phyloP scores from a whole-genome alignment of 1,140 invertebrate species.

The Drosophila oshimai region DNA sequence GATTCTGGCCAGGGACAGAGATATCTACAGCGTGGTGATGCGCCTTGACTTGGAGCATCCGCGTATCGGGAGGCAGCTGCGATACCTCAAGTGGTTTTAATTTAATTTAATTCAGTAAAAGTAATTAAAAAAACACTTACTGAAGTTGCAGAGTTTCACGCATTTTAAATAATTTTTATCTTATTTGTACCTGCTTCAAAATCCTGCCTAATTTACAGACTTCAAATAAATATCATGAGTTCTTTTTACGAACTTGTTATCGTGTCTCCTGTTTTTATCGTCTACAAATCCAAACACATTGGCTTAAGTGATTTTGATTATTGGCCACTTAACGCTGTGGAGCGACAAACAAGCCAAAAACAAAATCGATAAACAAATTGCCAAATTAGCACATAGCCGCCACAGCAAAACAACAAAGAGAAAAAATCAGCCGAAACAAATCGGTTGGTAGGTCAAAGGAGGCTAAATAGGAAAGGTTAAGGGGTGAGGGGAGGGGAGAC shows the following conservation, averaged over 20 bases:
- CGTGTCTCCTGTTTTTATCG: not conserved
- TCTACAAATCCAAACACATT: conserved; percentile 45
- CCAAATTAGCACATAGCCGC: conserved; percentile 69
- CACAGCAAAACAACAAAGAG: conserved; percentile 23
- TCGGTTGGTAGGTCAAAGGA: conserved; percentile 28
- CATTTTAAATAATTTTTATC: too few relatives aligned
- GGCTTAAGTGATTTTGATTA: conserved; percentile 77
- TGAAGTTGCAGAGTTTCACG: too few relatives aligned
- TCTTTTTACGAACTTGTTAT: not conserved
- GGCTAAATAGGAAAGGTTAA: not conserved
- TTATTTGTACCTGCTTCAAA: too few relatives aligned
- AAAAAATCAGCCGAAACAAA: conserved; percentile 21
- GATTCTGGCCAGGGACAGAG: too few relatives aligned
- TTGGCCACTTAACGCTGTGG: conserved; percentile 68
- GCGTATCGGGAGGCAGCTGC: too few relatives aligned
- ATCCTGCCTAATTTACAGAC: not conserved
- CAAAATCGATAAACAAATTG: conserved; percentile 80
- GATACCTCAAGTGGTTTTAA: not conserved
- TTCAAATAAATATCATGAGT: not conserved
- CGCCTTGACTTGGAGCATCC: not conserved
- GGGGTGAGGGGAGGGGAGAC: not conserved
- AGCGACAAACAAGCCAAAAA: conserved; percentile 42
- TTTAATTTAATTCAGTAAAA: too few relatives aligned
- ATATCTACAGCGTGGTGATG: not conserved
- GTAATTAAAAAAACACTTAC: too few relatives aligned